Evolutionary conservation across 2,113 vertebrate genomes (phyloP), one percentile per base, ranked within the genome.

Genomic region (Hucho hucho): DNA sequence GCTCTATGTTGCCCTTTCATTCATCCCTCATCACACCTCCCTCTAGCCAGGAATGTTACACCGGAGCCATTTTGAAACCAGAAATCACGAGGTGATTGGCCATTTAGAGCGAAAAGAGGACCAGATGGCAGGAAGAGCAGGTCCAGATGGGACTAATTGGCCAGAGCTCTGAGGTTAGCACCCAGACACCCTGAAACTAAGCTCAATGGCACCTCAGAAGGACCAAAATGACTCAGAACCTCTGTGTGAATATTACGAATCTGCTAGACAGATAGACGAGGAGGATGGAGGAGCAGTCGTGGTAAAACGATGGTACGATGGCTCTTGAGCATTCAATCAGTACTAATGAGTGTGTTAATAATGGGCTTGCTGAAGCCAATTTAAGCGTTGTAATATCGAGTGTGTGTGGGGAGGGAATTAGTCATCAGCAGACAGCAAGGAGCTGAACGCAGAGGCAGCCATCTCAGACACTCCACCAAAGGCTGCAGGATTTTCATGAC

Each of bases 61-160:
- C 5, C 26, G 69, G 72, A 76, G 72, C 53, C 64, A 74, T 85
- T 76, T 80, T 71, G 75, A 84, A 82, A n/a, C 70, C 22, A 14
- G 75, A 79, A 70, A 81, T 86, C 80, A 76, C 69, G 46, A 75
- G 56, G 14, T 70, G 78, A 83, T 77, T 69, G 81, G 76, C 84
- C 81, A 87, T 81, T 84, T 76, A 81, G 77, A 84, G 72, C 77
- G 16, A 14, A 75, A 72, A 77, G 84, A 75, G 75, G 72, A 87
- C 79, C 89, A 91, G 88, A 88, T 90, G 90, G 89, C 81, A 79
- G 72, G 69, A 73, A 88, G 85, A 86, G 72, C 71, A 79, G 69
- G 71, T 87, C 84, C 90, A 91, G 89, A 90, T 89, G 88, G 86
- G 84, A 84, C 81, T 78, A 74, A 74, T 88, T 88, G 89, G 83